These are phyloP conservation scores for Drosophila mercatorum DNA, from an alignment of 2,888 invertebrate species.

Conservation along the genomic window DNA sequence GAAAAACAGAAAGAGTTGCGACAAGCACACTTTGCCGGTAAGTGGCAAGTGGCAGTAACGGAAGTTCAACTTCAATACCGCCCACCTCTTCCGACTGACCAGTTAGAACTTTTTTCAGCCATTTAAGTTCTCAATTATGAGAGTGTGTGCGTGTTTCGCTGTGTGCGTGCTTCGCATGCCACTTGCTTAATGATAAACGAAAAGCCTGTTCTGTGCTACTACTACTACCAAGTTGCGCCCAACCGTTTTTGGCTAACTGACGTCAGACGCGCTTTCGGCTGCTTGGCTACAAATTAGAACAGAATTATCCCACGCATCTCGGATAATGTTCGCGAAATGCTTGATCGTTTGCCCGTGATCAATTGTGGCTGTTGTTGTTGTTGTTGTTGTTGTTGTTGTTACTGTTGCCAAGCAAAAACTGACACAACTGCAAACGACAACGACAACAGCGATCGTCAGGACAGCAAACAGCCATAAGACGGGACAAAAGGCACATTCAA, in stretches of 20 bases:
- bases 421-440: constrained; percentile 53
- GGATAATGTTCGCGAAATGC: constrained; percentile 82
- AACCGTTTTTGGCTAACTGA: constrained; percentile 28
- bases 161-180: constrained; percentile 69
- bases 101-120: constrained; percentile 73
- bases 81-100: constrained; percentile 49
- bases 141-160: constrained; percentile 1
- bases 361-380: constrained; percentile 58
- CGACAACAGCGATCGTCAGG: constrained; percentile 28
- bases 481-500: constrained; percentile 12
- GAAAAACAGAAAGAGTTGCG: constrained; percentile 21
- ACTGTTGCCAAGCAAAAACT: constrained; percentile 56
- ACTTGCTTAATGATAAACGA: constrained; percentile 52
- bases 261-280: constrained; percentile 41
- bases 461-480: constrained; percentile 49
- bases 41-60: constrained; percentile 38
- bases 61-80: constrained; percentile 42
- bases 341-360: constrained; percentile 80
- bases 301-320: constrained; percentile 83
- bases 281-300: constrained; percentile 82
- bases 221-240: neutral
- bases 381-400: constrained; percentile 34
- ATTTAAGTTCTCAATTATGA: constrained; percentile 65
- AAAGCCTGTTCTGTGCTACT: constrained; percentile 6
- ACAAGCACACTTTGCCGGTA: constrained; percentile 9